phyloP scores from a whole-genome alignment of 23 tunicate genomes.

The Corella eumyota region DNA sequence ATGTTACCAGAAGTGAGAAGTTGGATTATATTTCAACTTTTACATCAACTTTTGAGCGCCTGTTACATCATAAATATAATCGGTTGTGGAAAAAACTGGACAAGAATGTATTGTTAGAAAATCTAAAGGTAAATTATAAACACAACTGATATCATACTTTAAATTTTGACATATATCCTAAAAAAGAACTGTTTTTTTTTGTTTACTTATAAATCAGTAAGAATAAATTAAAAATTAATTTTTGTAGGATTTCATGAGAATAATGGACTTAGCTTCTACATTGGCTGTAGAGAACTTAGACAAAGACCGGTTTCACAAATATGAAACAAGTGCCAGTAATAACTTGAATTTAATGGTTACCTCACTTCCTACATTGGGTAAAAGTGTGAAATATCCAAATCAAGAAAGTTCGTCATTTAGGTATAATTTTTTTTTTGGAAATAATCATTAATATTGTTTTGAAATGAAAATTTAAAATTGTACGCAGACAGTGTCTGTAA shows the following conservation, averaged over 20 bases:
- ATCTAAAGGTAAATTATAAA: not conserved
- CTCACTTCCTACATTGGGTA: conserved; percentile 6
- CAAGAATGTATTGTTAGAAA: not conserved
- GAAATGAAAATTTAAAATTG: too few species aligned
- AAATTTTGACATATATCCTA: not conserved
- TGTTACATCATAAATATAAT: conserved; percentile 30
- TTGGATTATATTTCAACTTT: conserved; percentile 36
- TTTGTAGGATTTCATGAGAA: conserved; percentile 3
- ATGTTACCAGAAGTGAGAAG: conserved; percentile 24
- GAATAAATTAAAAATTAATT: not conserved
- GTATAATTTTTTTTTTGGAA: too few species aligned
- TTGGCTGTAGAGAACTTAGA: conserved; percentile 7
- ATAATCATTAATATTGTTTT: too few species aligned
- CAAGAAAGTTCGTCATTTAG: conserved; percentile 8
- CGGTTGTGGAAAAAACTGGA: conserved; percentile 41
- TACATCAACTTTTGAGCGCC: conserved; percentile 44
- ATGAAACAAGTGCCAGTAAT: conserved; percentile 10
- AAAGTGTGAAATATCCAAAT: conserved; percentile 17
- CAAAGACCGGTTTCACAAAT: conserved; percentile 7
- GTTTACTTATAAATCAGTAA: not conserved
- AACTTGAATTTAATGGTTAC: conserved; percentile 9
- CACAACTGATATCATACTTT: not conserved
- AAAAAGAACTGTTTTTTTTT: not conserved
- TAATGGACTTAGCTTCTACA: conserved; percentile 18
- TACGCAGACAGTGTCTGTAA: too few species aligned